phyloP scores from a whole-genome alignment of 1,140 invertebrate species.

The Drosophila orena region DNA sequence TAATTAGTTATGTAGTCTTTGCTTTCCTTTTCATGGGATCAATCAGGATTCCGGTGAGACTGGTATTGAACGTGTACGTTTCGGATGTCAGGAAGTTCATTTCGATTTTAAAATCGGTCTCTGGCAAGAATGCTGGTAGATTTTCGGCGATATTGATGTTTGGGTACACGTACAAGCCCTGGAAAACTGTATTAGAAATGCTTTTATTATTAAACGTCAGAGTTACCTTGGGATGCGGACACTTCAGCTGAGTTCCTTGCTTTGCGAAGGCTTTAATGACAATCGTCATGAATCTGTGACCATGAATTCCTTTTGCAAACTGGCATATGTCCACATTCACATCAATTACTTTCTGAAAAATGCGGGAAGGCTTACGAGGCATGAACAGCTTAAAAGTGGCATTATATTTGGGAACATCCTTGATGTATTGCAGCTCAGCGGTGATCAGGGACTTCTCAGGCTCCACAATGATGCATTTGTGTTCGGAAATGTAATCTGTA shows the following conservation, averaged over 20 bases:
- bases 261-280: conserved; percentile 25
- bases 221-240: conserved; percentile 43
- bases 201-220: too few species aligned
- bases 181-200: neutral
- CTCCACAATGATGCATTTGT: conserved; percentile 41
- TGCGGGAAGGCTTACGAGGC: neutral
- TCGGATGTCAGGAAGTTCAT: conserved; percentile 36
- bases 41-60: conserved; percentile 16
- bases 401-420: conserved; percentile 17
- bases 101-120: conserved; percentile 37
- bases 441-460: conserved; percentile 22
- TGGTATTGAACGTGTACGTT: conserved; percentile 9
- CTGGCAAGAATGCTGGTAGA: conserved; percentile 47
- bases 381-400: conserved; percentile 38
- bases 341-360: conserved; percentile 38
- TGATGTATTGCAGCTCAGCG: conserved; percentile 14
- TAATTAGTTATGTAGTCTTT: neutral
- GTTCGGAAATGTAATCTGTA: conserved; percentile 1
- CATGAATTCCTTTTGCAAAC: conserved; percentile 17
- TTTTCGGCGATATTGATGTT: conserved; percentile 43
- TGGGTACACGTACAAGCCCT: conserved; percentile 44
- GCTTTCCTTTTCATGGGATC: conserved; percentile 10
- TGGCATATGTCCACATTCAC: conserved; percentile 46
- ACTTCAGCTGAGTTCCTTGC: conserved; percentile 23
- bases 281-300: conserved; percentile 28